phyloP scores from a whole-genome alignment of 1,140 invertebrate species.

The Sarcophaga bullata region DNA sequence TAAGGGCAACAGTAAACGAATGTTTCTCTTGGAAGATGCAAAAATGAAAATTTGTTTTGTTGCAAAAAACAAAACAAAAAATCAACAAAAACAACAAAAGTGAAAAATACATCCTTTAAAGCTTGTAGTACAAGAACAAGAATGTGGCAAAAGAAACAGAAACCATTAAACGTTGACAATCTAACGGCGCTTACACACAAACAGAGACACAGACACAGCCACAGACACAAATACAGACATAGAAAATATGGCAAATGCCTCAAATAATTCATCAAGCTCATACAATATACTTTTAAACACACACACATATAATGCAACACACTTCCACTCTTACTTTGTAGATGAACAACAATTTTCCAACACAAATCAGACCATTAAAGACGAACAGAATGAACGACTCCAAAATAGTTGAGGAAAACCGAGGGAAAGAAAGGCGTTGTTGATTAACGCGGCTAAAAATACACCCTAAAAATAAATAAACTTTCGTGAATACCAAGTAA shows the following conservation, averaged over 20 bases:
- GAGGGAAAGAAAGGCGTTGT: background rate
- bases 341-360: background rate
- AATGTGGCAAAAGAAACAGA: background rate
- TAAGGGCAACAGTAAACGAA: background rate
- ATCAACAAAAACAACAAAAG: no score
- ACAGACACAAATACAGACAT: background rate
- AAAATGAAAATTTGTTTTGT: conserved; percentile 1
- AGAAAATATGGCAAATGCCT: conserved; percentile 25
- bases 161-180: conserved; percentile 21
- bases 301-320: background rate
- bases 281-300: background rate
- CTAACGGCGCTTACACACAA: background rate
- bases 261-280: conserved; percentile 32
- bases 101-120: background rate
- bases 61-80: background rate
- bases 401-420: background rate
- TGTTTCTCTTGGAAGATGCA: background rate
- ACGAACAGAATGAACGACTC: background rate
- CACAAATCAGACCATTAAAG: conserved; percentile 14
- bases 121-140: background rate
- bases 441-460: background rate
- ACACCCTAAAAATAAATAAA: no score
- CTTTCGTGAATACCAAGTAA: no score
- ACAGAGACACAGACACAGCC: no score
- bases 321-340: background rate